Conservation (phyloP, 2,888 invertebrate genomes). For the Thalpophila matura region DNA sequence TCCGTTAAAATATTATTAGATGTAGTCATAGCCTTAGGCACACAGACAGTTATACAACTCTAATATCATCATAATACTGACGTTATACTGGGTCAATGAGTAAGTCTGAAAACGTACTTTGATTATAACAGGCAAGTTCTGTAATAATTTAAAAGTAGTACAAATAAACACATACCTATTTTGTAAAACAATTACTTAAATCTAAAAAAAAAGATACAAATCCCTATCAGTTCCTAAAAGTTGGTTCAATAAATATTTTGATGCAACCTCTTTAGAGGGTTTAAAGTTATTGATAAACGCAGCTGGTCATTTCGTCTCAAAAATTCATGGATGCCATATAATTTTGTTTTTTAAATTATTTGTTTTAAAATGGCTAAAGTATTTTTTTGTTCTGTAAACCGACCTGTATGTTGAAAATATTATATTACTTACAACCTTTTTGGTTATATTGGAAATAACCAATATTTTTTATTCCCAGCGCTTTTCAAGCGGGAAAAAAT, state of each 20-base stretch:
- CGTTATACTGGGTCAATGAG: background rate
- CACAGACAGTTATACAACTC: conserved; percentile 12
- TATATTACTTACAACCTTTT: background rate
- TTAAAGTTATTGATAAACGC: background rate
- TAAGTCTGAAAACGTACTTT: background rate
- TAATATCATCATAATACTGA: no score
- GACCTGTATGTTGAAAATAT: background rate
- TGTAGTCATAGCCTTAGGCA: conserved; percentile 12
- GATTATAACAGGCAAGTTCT: no score
- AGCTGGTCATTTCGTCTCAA: background rate
- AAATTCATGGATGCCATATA: background rate
- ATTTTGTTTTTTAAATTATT: background rate
- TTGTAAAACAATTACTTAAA: no score
- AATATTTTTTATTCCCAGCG: no score
- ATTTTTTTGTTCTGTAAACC: background rate
- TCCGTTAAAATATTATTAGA: conserved; percentile 16
- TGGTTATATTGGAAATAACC: no score
- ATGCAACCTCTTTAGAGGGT: background rate
- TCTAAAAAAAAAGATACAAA: no score
- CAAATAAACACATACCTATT: no score
- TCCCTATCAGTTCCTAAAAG: no score
- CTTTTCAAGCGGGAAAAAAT: no score
- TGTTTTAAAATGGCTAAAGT: background rate
- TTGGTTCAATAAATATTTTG: no score
- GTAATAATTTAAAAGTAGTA: no score